Percentiles rank a stretch among this genome's conserved stretches.
Conservation (phyloP, 2,113 vertebrate species). For the Antechinus flavipes region DNA sequence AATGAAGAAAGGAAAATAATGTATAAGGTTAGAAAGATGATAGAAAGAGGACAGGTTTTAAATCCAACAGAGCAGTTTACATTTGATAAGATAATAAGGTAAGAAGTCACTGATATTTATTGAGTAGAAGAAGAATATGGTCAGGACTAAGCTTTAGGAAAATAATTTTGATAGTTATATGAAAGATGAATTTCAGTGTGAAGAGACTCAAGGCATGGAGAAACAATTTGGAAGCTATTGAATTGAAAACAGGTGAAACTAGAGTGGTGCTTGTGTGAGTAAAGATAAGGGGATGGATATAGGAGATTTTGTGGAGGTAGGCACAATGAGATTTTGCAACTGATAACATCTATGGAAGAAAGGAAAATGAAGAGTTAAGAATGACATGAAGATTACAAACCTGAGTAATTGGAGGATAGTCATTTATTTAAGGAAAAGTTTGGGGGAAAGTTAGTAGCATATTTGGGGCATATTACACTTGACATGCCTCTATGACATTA, state of each 20-base stretch:
- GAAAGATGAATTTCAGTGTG: neutral
- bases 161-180: neutral
- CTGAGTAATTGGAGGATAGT: neutral
- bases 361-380: neutral
- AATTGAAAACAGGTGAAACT: neutral
- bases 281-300: neutral
- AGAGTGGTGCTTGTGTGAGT: neutral
- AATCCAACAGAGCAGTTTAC: neutral
- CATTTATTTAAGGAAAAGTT: neutral
- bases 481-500: neutral
- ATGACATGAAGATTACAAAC: neutral
- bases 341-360: neutral
- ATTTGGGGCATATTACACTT: neutral
- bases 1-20: neutral
- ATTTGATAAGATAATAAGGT: neutral
- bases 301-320: neutral
- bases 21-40: neutral
- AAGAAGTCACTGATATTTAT: neutral
- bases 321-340: neutral
- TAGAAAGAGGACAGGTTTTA: neutral
- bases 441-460: neutral
- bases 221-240: neutral
- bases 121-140: neutral
- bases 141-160: neutral
- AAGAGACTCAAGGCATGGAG: neutral